Base-by-base conservation (phyloP, 2,797 vertebrate species). In the Halcyon badia region DNA sequence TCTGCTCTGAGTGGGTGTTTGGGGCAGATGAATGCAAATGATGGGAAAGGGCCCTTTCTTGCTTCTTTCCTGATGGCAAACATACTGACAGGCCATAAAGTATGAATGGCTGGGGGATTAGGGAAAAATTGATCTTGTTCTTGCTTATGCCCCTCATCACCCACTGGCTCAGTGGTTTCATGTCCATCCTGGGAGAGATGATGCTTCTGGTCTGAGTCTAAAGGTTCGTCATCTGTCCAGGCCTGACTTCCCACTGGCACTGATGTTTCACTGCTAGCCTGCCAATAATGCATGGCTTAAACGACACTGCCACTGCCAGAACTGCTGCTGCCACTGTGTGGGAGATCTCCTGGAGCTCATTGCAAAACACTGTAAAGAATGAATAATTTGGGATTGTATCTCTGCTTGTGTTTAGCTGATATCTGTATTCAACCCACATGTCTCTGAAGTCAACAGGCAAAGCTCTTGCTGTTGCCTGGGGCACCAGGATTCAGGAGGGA, bases 251-350 rank as follows among this genome's bases (percentile, higher is more conserved):
- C 64, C 6, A 10, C 24, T 37, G 46, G 21, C 19, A 58, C 10
- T 1, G 3, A 15, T 81, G 25, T 61, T 21, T 76, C 22, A 2
- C 56, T 78, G 56, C 16, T 7, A 22, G 31, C 18, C 33, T 90
- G 30, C 33, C 28, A 56, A 11, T 48, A 71, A 20, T 4, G 9
- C 0, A 0, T 52, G 28, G 10, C 48, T 84, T 62, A 66, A 66
- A 19, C 52, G 71, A 6, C 25, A 30, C n/a, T 72, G 54, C 14
- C 9, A 2, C 25, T 87, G 46, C 52, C 44, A 48, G 37, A 76
- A 37, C 49, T 83, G 49, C n/a, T 39, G 33, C 49, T 46, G 51
- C 75, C 33, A 8, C 41, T 52, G 11, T 80, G 20, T 48, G 31
- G 56, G 33, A 83, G 7, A 49, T 85, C 21, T 80, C 19, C 24